Base-by-base conservation (phyloP, 2,888 invertebrate genomes). In the Yponomeuta sedellus region DNA sequence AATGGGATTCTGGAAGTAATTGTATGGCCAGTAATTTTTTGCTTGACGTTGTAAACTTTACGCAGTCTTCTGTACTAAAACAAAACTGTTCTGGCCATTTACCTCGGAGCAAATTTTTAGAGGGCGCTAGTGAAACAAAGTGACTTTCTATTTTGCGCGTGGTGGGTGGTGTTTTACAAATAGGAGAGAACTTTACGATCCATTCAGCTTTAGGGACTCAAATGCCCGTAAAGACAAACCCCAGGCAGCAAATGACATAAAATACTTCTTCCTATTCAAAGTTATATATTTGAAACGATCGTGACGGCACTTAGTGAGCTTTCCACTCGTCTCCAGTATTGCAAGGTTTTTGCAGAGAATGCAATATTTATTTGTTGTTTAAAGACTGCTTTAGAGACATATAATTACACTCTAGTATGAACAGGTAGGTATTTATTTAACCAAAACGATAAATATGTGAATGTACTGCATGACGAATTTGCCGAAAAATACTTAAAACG, bases 161-260 rank as follows among this genome's bases (percentile, higher is more conserved):
- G 80, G 81, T 86, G 84, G 86, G 87, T 75, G 86, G 85, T 71
- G 71, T 70, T 72, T 71, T 75, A 19, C 56, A 40, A 12, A 20
- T 62, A 34, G n/a, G 44, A 28, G 63, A 63, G 40, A 16, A 44
- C 19, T 44, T 63, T 28, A 59, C 59, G 20, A 10, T 62, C 62
- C 34, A 61, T n/a, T n/a, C 34, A 61, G 34, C 25, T 11, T 28
- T 61, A 52, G 16, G 16, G 44, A 52, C 5, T 52, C 44, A 52
- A 52, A 52, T 52, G 8, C 44, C 16, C 8, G 44, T 3, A 5
- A 52, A 16, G 16, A 52, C 44, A 52, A 52, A 52, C 16, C 12
- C 44, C 44, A 52, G 12, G 44, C 44, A 52, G 44, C 22, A 59
- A 25, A 59, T 59, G 25, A 59, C 22, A 10, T 25, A 59, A 25